Evolutionary conservation across 2,113 vertebrate species (phyloP).

Genomic region (Sylvia atricapilla): DNA sequence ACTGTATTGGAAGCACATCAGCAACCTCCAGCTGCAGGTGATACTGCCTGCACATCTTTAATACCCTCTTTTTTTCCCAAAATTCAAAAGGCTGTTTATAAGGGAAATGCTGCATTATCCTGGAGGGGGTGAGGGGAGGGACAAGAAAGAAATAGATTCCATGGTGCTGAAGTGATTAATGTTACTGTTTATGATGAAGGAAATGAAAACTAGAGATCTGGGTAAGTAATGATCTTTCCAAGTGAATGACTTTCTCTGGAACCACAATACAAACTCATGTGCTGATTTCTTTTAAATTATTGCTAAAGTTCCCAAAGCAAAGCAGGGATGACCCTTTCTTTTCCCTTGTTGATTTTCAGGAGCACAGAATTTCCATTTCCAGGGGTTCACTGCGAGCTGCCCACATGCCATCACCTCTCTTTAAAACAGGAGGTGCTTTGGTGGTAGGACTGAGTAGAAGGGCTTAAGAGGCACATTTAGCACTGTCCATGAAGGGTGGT

Average conservation of each 20-base stretch:
- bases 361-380: neutral
- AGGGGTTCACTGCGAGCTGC: neutral
- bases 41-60: neutral
- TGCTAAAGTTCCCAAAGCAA: constrained; percentile 36
- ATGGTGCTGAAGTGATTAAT: constrained; percentile 62
- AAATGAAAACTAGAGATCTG: constrained; percentile 71
- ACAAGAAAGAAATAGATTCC: constrained; percentile 29
- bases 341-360: neutral
- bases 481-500: neutral
- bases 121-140: neutral
- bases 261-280: constrained; percentile 28
- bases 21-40: neutral
- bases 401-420: neutral
- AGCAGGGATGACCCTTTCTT: constrained; percentile 11
- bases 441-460: neutral
- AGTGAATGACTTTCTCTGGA: constrained; percentile 58
- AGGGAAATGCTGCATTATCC: neutral
- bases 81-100: constrained; percentile 1
- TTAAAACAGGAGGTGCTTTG: neutral
- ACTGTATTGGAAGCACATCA: neutral
- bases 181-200: constrained; percentile 53
- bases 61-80: neutral
- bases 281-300: constrained; percentile 51
- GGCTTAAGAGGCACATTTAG: neutral
- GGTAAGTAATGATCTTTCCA: constrained; percentile 61